These are phyloP conservation scores for Patella pellucida DNA, from an alignment of 2,888 invertebrate genomes.

Conservation along the genomic window DNA sequence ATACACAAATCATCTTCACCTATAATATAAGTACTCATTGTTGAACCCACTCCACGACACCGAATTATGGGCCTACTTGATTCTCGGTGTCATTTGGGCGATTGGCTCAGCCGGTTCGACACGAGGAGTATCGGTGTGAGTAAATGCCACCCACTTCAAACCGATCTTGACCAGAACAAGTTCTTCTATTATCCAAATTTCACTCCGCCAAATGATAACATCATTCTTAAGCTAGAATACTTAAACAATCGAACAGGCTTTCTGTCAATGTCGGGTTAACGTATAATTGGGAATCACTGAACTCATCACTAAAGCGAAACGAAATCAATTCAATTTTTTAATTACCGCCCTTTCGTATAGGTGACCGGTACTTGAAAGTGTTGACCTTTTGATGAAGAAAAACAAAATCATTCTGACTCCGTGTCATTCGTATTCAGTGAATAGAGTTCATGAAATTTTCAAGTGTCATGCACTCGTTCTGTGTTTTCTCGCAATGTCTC, in stretches of 20 bases:
- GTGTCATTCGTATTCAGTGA: not conserved
- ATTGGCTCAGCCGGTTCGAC: too few relatives aligned
- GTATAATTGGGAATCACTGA: constrained; percentile 7
- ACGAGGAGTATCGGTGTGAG: not conserved
- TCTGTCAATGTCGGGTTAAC: not conserved
- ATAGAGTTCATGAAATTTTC: not conserved
- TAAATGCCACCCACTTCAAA: constrained; percentile 7
- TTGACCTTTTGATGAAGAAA: not conserved
- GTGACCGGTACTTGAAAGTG: not conserved
- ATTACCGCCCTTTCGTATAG: not conserved
- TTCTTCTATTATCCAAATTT: not conserved
- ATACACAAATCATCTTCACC: too few relatives aligned
- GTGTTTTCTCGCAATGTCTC: constrained; percentile 6
- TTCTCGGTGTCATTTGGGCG: too few relatives aligned
- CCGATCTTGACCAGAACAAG: not conserved
- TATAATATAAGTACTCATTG: too few relatives aligned
- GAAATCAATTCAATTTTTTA: constrained; percentile 10
- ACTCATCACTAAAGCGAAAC: constrained; percentile 7
- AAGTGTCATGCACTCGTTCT: constrained; percentile 1
- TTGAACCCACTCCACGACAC: too few relatives aligned
- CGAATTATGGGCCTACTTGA: too few relatives aligned
- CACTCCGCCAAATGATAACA: constrained; percentile 9
- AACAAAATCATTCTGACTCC: not conserved
- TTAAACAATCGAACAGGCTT: not conserved
- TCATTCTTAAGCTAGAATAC: not conserved